Conservation (phyloP, 53 echinoderm and acorn worm genomes). For the Stichopus horrens region DNA sequence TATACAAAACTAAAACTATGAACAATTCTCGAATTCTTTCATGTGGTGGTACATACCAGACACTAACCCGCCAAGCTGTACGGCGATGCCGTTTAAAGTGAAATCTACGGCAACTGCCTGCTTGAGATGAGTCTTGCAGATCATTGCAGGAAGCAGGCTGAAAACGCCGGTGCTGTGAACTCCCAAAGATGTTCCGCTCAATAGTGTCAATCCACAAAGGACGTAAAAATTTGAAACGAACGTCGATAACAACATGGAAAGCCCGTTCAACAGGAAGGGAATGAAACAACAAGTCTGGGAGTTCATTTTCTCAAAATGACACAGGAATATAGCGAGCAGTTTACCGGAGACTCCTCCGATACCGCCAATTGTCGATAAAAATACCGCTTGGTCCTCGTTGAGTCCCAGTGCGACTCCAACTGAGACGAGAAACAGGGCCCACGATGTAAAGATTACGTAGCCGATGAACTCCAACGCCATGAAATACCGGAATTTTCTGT, state of each 20-base stretch:
- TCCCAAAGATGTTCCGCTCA: neutral
- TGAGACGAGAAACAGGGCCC: slow-evolving; percentile 11
- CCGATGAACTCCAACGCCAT: neutral
- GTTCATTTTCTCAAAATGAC: neutral
- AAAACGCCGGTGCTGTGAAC: neutral
- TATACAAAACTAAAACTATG: too few relatives aligned
- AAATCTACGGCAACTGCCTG: slow-evolving; percentile 5
- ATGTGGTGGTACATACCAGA: slow-evolving; percentile 3
- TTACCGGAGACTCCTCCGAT: slow-evolving; percentile 12
- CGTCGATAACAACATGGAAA: neutral
- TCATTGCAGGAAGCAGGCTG: slow-evolving; percentile 24
- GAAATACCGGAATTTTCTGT: neutral
- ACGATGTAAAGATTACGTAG: neutral
- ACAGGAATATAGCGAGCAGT: neutral
- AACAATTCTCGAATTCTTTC: too few relatives aligned
- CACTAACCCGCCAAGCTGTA: slow-evolving; percentile 15
- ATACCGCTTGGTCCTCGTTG: neutral
- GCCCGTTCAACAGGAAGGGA: neutral
- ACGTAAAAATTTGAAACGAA: neutral
- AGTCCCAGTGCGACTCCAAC: slow-evolving; percentile 8
- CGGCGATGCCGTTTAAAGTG: slow-evolving; percentile 1
- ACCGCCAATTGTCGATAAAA: slow-evolving; percentile 15
- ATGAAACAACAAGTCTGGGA: neutral
- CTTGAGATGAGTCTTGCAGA: neutral
- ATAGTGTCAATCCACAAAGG: neutral